Conservation (phyloP, 92 coral and sea anemone species). For the Desmophyllum pertusum region DNA sequence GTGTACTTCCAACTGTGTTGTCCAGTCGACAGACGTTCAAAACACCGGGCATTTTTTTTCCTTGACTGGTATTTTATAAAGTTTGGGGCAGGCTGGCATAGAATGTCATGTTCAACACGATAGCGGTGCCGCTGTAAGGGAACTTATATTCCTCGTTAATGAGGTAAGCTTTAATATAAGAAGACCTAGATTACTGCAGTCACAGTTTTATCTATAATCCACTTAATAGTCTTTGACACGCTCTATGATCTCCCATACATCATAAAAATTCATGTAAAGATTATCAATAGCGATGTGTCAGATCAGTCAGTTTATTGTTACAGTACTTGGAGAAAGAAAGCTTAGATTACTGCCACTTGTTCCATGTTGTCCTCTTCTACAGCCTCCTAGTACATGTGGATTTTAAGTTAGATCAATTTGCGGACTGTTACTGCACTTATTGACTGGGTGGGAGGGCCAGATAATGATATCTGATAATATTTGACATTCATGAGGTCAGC, state of each 20-base stretch:
- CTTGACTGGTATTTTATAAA: conserved; percentile 32
- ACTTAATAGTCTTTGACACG: neutral
- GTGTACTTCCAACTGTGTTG: neutral
- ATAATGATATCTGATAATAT: no score
- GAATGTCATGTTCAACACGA: conserved; percentile 93
- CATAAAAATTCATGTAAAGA: neutral
- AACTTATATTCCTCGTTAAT: conserved; percentile 81
- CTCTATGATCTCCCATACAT: neutral
- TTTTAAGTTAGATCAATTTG: no score
- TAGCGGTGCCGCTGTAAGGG: conserved; percentile 67
- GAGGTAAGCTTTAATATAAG: conserved; percentile 64
- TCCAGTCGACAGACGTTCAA: conserved; percentile 15
- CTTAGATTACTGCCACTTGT: neutral
- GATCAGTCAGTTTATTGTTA: neutral
- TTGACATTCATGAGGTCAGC: no score
- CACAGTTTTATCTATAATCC: neutral
- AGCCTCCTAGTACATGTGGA: no score
- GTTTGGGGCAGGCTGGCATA: conserved; percentile 91
- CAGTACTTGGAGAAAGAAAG: neutral
- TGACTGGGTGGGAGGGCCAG: no score
- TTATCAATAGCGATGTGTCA: neutral
- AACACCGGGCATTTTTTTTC: conserved; percentile 23
- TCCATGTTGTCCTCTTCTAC: neutral
- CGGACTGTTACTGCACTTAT: no score
- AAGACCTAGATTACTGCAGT: neutral